Base-by-base conservation (phyloP, 2,113 vertebrate species). In the Sitta europaea region DNA sequence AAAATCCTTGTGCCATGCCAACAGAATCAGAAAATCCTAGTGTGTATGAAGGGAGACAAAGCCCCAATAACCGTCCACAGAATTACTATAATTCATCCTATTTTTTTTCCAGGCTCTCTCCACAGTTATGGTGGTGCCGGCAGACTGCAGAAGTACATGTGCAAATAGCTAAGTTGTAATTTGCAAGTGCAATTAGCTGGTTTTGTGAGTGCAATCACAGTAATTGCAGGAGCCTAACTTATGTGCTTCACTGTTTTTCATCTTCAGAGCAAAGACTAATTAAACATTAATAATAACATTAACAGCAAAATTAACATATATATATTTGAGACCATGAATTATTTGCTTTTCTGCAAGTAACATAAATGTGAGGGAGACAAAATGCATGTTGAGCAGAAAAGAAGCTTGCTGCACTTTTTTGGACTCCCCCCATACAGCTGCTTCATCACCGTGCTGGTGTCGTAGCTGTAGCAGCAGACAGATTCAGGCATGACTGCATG, bases 131-230 rank as follows among this genome's bases (percentile, higher is more conserved):
- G 73, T 92, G 76, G 93, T 95, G 92, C 92, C 50, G 67, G 86
- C 92, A 94, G 94, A 96, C 91, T 88, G 91, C 35, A 33, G 93
- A 92, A 96, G 75, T 97, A 85, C 92, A 96, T 88, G 96, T 97
- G 93, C 93, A 95, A 96, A 97, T 94, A 97, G 87, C 94, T 91
- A 96, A 94, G 75, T 96, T 91, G 92, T 97, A 97, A 97, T 97
- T 97, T 97, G 91, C 91, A 96, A 97, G 89, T 95, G 95, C 95
- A 97, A 97, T 97, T 97, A 97, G 94, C 94, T 88, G 94, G 94
- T 95, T 97, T 96, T 97, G 94, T 96, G 96, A 96, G 77, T 86
- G 94, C 95, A 97, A 94, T 96, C 96, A 97, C 78, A 91, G 95
- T 97, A 97, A 97, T 97, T 97, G 95, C 94, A 88, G 96, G 94